These are phyloP conservation scores for Drosophila flavopinicola DNA, from an alignment of 2,888 invertebrate genomes.

Conservation along the genomic window DNA sequence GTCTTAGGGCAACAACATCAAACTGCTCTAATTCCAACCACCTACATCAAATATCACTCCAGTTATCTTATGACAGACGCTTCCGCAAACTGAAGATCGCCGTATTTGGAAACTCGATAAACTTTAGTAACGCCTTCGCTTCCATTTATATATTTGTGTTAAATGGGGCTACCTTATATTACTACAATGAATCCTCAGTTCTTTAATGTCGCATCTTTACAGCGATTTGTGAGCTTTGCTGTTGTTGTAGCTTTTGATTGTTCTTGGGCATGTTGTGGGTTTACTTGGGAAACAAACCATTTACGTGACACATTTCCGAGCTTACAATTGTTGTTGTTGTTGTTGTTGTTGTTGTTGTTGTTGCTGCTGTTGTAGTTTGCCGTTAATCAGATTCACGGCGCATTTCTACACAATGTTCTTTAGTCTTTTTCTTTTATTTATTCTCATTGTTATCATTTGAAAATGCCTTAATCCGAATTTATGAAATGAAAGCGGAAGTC, in stretches of 20 bases:
- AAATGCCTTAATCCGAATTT: conserved; percentile 80
- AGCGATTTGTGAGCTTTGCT: conserved; percentile 60
- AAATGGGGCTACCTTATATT: conserved; percentile 25
- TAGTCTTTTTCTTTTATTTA: conserved; percentile 33
- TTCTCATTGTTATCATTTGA: conserved; percentile 78
- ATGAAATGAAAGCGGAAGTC: conserved; percentile 79
- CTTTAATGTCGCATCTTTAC: conserved; percentile 20
- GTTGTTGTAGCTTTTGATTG: conserved; percentile 31
- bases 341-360: conserved; percentile 14
- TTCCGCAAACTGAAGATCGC: conserved; percentile 30
- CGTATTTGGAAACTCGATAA: conserved; percentile 22
- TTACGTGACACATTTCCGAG: conserved; percentile 72
- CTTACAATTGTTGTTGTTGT: conserved; percentile 21
- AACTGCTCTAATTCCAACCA: not conserved
- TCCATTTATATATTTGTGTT: conserved; percentile 7
- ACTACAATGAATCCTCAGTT: conserved; percentile 40
- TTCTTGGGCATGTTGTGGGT: conserved; percentile 66
- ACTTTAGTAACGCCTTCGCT: conserved; percentile 8
- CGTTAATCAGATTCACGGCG: conserved; percentile 76
- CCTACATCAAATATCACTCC: not conserved
- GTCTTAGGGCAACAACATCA: too few relatives aligned
- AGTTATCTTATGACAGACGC: conserved; percentile 18
- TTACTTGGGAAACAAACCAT: conserved; percentile 62
- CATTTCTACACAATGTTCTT: conserved; percentile 65
- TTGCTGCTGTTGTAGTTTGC: conserved; percentile 50